Evolutionary conservation across 2,113 vertebrate species (phyloP), one percentile per base, ranked within the genome.

Genomic region (Bostrychus sinensis): DNA sequence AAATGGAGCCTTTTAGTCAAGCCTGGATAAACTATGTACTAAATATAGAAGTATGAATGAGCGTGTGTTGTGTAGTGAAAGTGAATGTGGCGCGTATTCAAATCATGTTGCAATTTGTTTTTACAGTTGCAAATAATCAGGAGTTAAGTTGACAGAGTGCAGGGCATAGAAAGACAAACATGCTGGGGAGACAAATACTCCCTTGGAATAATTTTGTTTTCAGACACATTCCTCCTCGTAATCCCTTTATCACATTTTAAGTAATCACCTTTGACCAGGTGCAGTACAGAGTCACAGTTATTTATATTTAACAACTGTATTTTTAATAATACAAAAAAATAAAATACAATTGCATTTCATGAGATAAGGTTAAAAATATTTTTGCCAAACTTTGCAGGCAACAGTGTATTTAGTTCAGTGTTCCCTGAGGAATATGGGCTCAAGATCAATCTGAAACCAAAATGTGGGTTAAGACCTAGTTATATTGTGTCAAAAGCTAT

Each of bases 371-470:
- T 42, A 42, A 42, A 42, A n/a, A n/a, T n/a, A n/a, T n/a, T n/a
- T n/a, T n/a, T n/a, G n/a, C n/a, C n/a, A n/a, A n/a, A n/a, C n/a
- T n/a, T n/a, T n/a, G n/a, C n/a, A n/a, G n/a, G n/a, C n/a, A n/a
- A n/a, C n/a, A n/a, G n/a, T n/a, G n/a, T 42, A 42, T 42, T 42
- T 42, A 42, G 39, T 42, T 42, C 39, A 42, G 16, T 9, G n/a
- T 19, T 42, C 39, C 39, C 39, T 7, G 7, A 9, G 39, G 39
- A 42, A 17, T 42, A 8, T 19, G n/a, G 6, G n/a, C n/a, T n/a
- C n/a, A n/a, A n/a, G n/a, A 8, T 19, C 7, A 17, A 42, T 6
- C 16, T 0, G 10, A 19, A 42, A 42, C n/a, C 17, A 42, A 42
- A 42, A 42, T 17, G 39, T 42, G 9, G 39, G 39, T 9, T 42